phyloP scores from a whole-genome alignment of 2,113 vertebrate genomes.

The Sceloporus undulatus region DNA sequence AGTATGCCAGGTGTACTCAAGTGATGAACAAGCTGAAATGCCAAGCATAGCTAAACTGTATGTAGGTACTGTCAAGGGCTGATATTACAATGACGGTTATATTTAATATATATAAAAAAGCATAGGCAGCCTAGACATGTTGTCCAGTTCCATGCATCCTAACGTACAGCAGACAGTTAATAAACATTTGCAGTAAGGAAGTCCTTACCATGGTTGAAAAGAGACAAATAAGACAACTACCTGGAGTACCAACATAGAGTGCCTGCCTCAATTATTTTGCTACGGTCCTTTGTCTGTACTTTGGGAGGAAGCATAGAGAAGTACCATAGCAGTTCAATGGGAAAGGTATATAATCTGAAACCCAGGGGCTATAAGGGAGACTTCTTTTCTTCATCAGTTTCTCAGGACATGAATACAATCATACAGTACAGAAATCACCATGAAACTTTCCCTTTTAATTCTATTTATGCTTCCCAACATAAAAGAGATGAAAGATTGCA shows the following conservation, averaged over 20 bases:
- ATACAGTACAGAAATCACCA: background rate
- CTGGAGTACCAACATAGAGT: background rate
- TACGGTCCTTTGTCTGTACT: background rate
- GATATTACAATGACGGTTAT: background rate
- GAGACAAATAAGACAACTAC: background rate
- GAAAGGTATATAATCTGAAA: background rate
- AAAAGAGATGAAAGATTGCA: background rate
- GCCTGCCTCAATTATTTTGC: background rate
- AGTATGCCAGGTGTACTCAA: background rate
- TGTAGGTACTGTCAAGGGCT: background rate
- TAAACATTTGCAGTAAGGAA: background rate
- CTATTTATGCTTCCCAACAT: background rate
- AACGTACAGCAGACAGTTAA: background rate
- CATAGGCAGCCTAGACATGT: too few relatives aligned
- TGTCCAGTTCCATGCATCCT: background rate
- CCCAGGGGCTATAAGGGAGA: background rate
- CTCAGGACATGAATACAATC: background rate
- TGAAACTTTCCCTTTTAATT: background rate
- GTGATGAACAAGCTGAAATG: background rate
- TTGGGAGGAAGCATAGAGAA: background rate
- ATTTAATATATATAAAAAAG: background rate
- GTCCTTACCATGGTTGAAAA: background rate
- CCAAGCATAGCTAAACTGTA: background rate
- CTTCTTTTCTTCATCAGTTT: background rate
- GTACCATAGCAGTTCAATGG: background rate